Percentiles rank a stretch among this genome's conserved stretches.
Evolutionary conservation across 2,113 vertebrate genomes (phyloP).

Genomic region (Oxygymnocypris stewartii): DNA sequence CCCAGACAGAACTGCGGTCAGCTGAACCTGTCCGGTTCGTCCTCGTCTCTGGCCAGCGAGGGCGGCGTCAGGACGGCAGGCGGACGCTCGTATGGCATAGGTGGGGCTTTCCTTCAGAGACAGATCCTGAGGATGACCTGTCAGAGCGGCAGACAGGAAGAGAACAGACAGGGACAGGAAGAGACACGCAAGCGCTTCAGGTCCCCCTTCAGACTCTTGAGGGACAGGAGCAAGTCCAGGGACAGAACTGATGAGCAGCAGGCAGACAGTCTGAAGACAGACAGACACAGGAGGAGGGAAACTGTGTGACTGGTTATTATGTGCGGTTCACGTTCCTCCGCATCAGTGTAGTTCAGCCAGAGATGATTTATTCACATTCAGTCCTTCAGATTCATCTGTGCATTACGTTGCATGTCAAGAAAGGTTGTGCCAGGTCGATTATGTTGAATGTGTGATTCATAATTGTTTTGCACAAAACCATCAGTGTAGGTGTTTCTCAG

Average conservation of each 20-base stretch:
- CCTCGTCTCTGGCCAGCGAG: constrained; percentile 85
- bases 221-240: constrained; percentile 83
- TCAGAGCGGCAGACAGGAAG: constrained; percentile 57
- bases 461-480: not conserved
- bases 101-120: constrained; percentile 90
- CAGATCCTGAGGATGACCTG: constrained; percentile 81
- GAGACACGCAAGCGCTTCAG: constrained; percentile 67
- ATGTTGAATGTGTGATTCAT: not conserved
- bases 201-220: constrained; percentile 77
- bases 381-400: not conserved
- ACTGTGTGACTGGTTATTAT: constrained; percentile 5
- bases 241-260: constrained; percentile 71
- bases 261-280: constrained; percentile 59
- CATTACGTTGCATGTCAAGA: not conserved
- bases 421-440: not conserved
- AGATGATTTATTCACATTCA: not conserved
- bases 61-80: constrained; percentile 83
- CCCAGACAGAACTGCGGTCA: constrained; percentile 81
- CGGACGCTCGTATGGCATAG: constrained; percentile 92
- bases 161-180: not conserved
- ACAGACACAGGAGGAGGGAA: constrained; percentile 75
- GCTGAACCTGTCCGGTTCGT: constrained; percentile 85
- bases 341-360: not conserved
- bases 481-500: not conserved
- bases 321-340: not conserved